phyloP scores from a whole-genome alignment of 2,113 vertebrate genomes.

The Nesoenas mayeri region DNA sequence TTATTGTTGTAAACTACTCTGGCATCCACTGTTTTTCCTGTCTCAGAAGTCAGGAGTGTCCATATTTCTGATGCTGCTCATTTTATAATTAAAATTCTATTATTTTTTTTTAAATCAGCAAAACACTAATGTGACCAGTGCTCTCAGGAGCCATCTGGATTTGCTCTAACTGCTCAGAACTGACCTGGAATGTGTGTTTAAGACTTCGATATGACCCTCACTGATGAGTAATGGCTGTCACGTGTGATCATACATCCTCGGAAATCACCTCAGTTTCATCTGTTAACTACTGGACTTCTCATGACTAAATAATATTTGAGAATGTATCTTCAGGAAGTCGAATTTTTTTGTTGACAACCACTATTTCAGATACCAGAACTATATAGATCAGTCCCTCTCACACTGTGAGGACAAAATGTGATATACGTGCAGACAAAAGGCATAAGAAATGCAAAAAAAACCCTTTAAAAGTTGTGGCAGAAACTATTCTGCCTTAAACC shows the following conservation, averaged over 20 bases:
- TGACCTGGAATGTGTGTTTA: not conserved
- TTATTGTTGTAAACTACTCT: slow-evolving; percentile 26
- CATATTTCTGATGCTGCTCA: not conserved
- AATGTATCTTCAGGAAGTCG: not conserved
- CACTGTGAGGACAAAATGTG: not conserved
- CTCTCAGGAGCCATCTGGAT: not conserved
- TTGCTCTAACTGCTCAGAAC: not conserved
- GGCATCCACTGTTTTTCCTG: not conserved
- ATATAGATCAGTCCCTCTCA: not conserved
- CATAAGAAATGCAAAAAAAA: not conserved
- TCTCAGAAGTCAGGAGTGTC: not conserved
- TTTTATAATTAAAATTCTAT: not conserved
- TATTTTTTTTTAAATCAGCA: not conserved
- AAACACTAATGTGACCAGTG: not conserved
- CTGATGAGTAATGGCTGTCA: not conserved
- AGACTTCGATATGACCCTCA: not conserved
- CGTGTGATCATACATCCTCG: not conserved
- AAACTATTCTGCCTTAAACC: not conserved
- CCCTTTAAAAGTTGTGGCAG: not conserved
- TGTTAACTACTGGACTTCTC: not conserved
- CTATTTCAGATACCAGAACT: not conserved
- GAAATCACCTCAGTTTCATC: not conserved
- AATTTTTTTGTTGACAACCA: not conserved
- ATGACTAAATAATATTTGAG: not conserved
- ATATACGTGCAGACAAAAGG: slow-evolving; percentile 7